Base-by-base conservation (phyloP, 2,888 invertebrate genomes). In the Drosophila neonasuta region DNA sequence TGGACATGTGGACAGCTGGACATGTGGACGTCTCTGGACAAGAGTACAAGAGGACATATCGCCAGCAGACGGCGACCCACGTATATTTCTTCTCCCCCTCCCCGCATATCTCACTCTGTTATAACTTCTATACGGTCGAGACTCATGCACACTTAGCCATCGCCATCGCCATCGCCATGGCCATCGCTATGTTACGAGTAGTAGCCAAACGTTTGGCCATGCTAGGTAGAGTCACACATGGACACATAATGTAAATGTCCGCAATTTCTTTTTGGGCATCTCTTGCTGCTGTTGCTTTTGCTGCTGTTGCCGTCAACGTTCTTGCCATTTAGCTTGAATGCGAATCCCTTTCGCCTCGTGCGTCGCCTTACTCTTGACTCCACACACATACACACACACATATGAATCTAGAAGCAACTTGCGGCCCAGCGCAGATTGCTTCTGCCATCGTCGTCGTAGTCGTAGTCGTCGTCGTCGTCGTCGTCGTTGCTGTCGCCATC, bases 181-280 rank as follows among this genome's bases (percentile, higher is more conserved):
- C 71, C 59, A 56, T 62, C 52, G 76, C 36, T 36, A 36, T 36
- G 36, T 36, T 36, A 36, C 36, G 36, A 36, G 36, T 36, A 36
- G 36, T 36, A n/a, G 36, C 36, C 36, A 36, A 36, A 36, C 36
- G 36, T 36, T 36, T 76, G 80, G 81, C 65, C 77, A 77, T 68
- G 9, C 39, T 41, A 79, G 17, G 44, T 44, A 44, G 80, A 44
- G 80, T 67, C 80, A 80, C 73, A 81, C 84, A 84, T 69, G 79
- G 75, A 86, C 86, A 86, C 83, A 83, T 83, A 84, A 83, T 83
- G 86, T 83, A 88, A 88, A 88, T 87, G 87, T 86, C 83, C 85
- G 78, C 87, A 88, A 87, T 88, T 88, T 86, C 88, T 83, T 88
- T 88, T 88, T 86, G 88, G 88, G 79, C 86, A 88, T 86, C 89